Conservation (phyloP, 2,888 invertebrate genomes). For the Agrochola lota region DNA sequence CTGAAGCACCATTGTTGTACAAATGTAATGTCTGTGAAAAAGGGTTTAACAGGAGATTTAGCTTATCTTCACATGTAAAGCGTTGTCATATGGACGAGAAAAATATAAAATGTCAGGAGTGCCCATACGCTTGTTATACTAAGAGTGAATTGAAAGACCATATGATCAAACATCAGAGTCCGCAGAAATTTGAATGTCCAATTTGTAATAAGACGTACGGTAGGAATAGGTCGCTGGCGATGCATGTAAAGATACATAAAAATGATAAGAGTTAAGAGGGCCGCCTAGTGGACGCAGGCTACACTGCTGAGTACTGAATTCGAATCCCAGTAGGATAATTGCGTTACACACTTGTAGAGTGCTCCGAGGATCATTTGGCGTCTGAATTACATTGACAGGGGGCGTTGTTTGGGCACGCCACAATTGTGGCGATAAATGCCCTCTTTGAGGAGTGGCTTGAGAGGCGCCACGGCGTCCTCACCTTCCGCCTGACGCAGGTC, state of each 20-base stretch:
- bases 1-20: constrained; percentile 55
- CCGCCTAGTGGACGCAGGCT: background rate
- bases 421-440: no score
- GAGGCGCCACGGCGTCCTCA: no score
- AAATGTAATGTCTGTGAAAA: constrained; percentile 63
- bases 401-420: no score
- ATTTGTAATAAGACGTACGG: constrained; percentile 83
- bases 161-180: constrained; percentile 74
- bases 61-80: constrained; percentile 58
- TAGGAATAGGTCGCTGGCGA: constrained; percentile 74
- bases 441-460: no score
- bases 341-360: background rate
- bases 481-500: no score
- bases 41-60: constrained; percentile 57
- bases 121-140: constrained; percentile 17
- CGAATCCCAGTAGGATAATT: background rate
- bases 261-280: constrained; percentile 62
- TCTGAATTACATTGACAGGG: background rate
- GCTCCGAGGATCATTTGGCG: no score
- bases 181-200: constrained; percentile 77
- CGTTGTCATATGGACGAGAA: constrained; percentile 61
- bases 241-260: constrained; percentile 79
- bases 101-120: constrained; percentile 56
- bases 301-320: background rate
- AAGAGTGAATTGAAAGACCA: constrained; percentile 68